Base-by-base conservation (phyloP, 2,797 vertebrate species). In the Garrulus glandarius region DNA sequence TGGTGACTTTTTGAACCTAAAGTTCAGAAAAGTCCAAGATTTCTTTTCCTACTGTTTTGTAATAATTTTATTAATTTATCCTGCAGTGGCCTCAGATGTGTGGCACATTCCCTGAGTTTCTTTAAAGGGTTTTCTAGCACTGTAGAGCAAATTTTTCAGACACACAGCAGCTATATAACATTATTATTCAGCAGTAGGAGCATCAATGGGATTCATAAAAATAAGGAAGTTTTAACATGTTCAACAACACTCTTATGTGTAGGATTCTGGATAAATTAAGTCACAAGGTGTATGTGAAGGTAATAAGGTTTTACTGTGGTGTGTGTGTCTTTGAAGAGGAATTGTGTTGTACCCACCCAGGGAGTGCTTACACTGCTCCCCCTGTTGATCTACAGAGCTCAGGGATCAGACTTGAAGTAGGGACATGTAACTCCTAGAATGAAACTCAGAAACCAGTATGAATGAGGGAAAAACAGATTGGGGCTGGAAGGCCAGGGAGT, bases 121-220 rank as follows among this genome's bases (percentile, higher is more conserved):
- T 89, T 47, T 44, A 2, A 55, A 87, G 79, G 43, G 13, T 68
- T 75, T 86, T 70, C 76, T 68, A 74, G 68, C 53, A 50, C 46
- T 23, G 41, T 15, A 68, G 43, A 56, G 87, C n/a, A 34, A 27
- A 6, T 50, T 87, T 61, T 70, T 87, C 56, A 81, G 72, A 18
- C 32, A 21, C 7, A 0, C 37, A 71, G 65, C 32, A 4, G 34
- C 71, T 21, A 2, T 70, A 26, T 70, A 63, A 70, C 36, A 5
- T 67, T 65, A 46, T 43, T 92, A n/a, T 69, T 68, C 43, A 68
- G 57, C 53, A 55, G 18, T 1, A 71, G 64, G 41, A 80, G 24
- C 72, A 65, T 91, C 60, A 43, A 2, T 18, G 68, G 64, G 37
- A 49, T 91, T 89, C 29, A 78, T 71, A 71, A 87, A 94, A 92